Base-by-base conservation (phyloP, 2,888 invertebrate species). In the Merodon equestris region DNA sequence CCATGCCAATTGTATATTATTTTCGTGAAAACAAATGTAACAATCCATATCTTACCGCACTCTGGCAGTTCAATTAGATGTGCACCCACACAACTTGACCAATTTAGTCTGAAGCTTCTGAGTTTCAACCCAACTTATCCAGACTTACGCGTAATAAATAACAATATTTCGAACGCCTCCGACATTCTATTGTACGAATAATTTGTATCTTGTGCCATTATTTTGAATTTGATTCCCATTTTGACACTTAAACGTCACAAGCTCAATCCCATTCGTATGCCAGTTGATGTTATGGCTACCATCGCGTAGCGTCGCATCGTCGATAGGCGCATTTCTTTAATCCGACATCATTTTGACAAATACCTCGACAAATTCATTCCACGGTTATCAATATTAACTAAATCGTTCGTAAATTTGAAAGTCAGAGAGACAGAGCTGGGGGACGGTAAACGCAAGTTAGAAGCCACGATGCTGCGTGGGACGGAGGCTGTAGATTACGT, bases 311-410 rank as follows among this genome's bases (percentile, higher is more conserved):
- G 27, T 27, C 27, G 27, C 27, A 27, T 27, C 27, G 27, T 27
- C 27, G 7, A 2, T 27, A 27, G 27, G 7, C 3, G 27, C 27
- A 7, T 27, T 27, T 27, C 27, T 27, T 27, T 58, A 45, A 58
- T 58, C 57, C 47, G 34, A 34, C 36, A 58, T 48, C 47, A 60
- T 60, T 60, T 48, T 60, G 60, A 60, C 48, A 60, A 60, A 60
- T 47, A 48, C 18, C 19, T 36, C 40, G 38, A 60, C 47, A 60
- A 60, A 48, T 60, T 47, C 14, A 12, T 38, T 48, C 48, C 48
- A 48, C 18, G 15, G 48, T 60, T 48, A 60, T 60, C 48, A 60
- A 60, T 60, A 48, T 60, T 48, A 36, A 60, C 60, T 12, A 38
- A 47, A 58, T 38, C 5, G 57, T 27, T 38, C 14, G 17, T 18